phyloP scores from a whole-genome alignment of 2,113 vertebrate genomes.

The Gopherus evgoodei region DNA sequence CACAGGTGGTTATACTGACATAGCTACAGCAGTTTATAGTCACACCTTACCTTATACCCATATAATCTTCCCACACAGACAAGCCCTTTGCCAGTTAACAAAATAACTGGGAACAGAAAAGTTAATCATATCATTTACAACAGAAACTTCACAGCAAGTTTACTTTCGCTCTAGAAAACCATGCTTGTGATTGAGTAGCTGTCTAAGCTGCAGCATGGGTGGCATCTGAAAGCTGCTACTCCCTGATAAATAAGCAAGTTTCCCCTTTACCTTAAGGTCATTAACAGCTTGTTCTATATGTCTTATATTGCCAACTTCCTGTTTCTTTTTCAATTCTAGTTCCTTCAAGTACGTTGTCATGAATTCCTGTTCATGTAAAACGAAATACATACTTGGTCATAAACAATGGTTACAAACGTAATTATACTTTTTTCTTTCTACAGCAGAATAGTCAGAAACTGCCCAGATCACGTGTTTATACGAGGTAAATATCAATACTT shows the following conservation, averaged over 20 bases:
- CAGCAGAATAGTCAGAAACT: not conserved
- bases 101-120: not conserved
- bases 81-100: not conserved
- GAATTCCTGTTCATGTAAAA: constrained; percentile 65
- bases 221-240: not conserved
- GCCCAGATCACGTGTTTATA: not conserved
- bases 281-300: constrained; percentile 62
- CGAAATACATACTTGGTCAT: not conserved
- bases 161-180: not conserved
- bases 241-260: not conserved
- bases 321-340: constrained; percentile 70
- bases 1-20: not conserved
- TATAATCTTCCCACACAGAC: not conserved
- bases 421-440: not conserved
- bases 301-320: constrained; percentile 68
- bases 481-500: not conserved
- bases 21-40: not conserved
- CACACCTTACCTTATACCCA: not conserved
- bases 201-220: not conserved
- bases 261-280: constrained; percentile 75
- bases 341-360: constrained; percentile 67
- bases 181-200: not conserved
- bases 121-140: not conserved
- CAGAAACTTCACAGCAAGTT: not conserved
- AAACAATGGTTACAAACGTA: not conserved